Evolutionary conservation across 2,888 invertebrate species (phyloP), one percentile per base, ranked within the genome.

Genomic region (Limnephilus marmoratus): DNA sequence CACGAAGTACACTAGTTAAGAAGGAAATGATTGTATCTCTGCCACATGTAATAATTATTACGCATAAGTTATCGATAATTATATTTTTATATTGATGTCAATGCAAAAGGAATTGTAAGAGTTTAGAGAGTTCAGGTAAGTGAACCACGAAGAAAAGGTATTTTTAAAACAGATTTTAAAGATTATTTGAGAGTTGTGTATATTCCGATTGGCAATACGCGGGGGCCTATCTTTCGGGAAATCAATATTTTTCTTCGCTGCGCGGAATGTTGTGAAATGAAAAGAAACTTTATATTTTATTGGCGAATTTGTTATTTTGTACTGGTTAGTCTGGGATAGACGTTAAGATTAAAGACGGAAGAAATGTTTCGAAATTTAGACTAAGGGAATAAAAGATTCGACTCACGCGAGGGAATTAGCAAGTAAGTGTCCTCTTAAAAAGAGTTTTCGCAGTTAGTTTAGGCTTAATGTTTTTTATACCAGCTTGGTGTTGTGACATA

Each of bases 401-500:
- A 91, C 85, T 86, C 92, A 31, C 85, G 83, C 90, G 92, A 93
- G 91, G 92, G 93, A 93, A 93, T 91, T 93, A 93, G 93, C 37
- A 85, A 94, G 95, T 96, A 96, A 96, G 96, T 95, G 95, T 95
- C 94, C 96, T 96, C 96, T 96, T 96, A 95, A 95, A 96, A 96
- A 96, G 96, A 96, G 96, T 95, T 95, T 96, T 95, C 95, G 95
- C 95, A 96, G 96, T 96, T 95, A 96, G 96, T 96, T 95, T 96
- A 96, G 95, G 96, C 96, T 96, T 96, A 96, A 96, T 96, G 96
- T 96, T 96, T 96, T 93, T 96, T 96, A 96, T 96, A 96, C 96
- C 95, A 95, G 96, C 96, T 96, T 96, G 96, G 96, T 96, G 96
- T 96, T 96, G 96, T 96, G 96, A 96, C 95, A 95, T 95, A 93